Conservation (phyloP, 2,113 vertebrate species). For the Labeo rohita region DNA sequence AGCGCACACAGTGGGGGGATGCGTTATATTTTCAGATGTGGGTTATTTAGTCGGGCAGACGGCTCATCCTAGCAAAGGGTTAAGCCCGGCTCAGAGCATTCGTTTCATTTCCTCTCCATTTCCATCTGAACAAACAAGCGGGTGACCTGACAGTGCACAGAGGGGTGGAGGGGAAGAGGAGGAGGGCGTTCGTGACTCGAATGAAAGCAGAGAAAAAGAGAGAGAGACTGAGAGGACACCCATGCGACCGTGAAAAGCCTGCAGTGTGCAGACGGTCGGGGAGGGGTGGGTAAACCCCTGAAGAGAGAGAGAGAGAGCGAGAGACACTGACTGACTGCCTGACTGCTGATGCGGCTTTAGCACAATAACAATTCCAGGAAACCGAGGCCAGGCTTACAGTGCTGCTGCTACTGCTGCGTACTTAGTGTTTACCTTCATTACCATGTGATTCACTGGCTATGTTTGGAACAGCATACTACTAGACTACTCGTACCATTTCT, state of each 20-base stretch:
- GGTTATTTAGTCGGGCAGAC: background rate
- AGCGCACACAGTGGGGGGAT: background rate
- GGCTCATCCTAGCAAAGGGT: conserved; percentile 68
- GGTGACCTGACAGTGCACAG: conserved; percentile 75
- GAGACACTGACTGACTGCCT: conserved; percentile 6
- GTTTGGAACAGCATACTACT: background rate
- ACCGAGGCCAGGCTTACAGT: conserved; percentile 61
- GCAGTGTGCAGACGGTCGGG: conserved; percentile 69
- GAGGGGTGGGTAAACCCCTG: conserved; percentile 57
- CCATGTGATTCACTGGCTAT: conserved; percentile 46
- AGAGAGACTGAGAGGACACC: conserved; percentile 60
- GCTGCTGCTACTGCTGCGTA: background rate
- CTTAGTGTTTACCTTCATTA: conserved; percentile 66
- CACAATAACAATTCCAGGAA: conserved; percentile 76
- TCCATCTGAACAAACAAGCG: conserved; percentile 82
- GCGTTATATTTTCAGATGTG: conserved; percentile 10
- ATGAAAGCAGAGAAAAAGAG: conserved; percentile 44
- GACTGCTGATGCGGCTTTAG: conserved; percentile 65
- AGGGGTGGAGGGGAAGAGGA: conserved; percentile 46
- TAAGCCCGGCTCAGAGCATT: conserved; percentile 66
- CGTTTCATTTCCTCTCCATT: conserved; percentile 77
- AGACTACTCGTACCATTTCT: background rate
- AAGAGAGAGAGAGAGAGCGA: conserved; percentile 61
- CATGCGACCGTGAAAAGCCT: conserved; percentile 74
- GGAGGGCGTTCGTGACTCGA: conserved; percentile 65